A percentile compares a stretch with the other conserved stretches of the same genome.
phyloP scores from a whole-genome alignment of 2,888 invertebrate species.

The Alviniconcha strummeri region DNA sequence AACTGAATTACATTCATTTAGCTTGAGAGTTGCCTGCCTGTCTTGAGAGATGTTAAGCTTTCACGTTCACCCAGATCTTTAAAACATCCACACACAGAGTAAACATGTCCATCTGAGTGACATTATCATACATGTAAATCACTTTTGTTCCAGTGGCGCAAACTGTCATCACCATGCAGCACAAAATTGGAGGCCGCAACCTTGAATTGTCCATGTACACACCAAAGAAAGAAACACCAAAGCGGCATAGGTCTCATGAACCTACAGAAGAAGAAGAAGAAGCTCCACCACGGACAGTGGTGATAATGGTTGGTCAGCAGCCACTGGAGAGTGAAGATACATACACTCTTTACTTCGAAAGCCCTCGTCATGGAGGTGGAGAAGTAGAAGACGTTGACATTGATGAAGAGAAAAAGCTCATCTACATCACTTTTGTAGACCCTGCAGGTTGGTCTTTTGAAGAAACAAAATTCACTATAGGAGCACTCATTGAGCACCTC shows the following conservation, averaged over 20 bases:
- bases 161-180: not conserved
- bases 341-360: conserved; percentile 26
- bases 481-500: no score
- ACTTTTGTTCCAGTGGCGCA: conserved; percentile 2
- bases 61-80: no score
- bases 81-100: no score
- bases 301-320: not conserved
- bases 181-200: not conserved
- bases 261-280: conserved; percentile 16
- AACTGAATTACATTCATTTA: no score
- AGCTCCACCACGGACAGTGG: not conserved
- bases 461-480: no score
- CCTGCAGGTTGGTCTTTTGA: conserved; percentile 13
- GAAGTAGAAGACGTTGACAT: conserved; percentile 18
- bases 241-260: not conserved
- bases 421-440: conserved; percentile 20
- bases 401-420: conserved; percentile 25
- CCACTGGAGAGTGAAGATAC: conserved; percentile 11
- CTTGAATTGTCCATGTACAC: conserved; percentile 12
- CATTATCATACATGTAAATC: no score
- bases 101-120: no score
- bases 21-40: no score
- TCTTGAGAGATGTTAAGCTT: no score
- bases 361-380: conserved; percentile 7
- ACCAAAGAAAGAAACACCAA: conserved; percentile 5